Evolutionary conservation across 2,888 invertebrate genomes (phyloP), one percentile per base, ranked within the genome.

Genomic region (Xanthia togata): DNA sequence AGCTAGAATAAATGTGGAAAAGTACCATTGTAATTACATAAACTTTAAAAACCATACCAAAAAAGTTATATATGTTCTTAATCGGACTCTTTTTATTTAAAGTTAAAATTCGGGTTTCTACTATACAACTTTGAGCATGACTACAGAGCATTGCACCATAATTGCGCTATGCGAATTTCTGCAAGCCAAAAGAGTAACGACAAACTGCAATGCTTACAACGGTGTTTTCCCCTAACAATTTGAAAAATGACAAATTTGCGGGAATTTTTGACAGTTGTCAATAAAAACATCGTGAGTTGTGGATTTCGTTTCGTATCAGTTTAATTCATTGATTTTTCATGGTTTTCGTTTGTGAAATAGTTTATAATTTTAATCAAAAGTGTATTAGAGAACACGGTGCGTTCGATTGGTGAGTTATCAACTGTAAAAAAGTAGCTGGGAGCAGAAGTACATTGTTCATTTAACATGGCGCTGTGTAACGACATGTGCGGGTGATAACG

Each of bases 181-280:
- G 70, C 73, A 77, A n/a, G 78, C 67, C 57, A 64, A 80, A 82
- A 82, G 81, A 86, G 77, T 78, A 79, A 59, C 53, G 53, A 71
- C 65, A 17, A 44, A 38, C 50, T 64, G 44, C 65, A 77, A 84
- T 86, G 83, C 85, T 82, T 26, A 64, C 62, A 65, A 73, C 70
- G 20, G 14, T 60, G 65, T 57, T 57, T 63, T 65, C 11, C 12
- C 26, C 0, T 26, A 70, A 17, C 68, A 75, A 77, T 85, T 86
- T 82, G 71, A 83, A 90, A 91, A 85, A 89, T 93, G 94, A 94
- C 94, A 95, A 93, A 93, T 91, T 94, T 95, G 95, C 95, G 95
- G 95, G 95, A 95, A 93, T 92, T 93, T 95, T 94, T 95, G 95
- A 95, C 95, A 95, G 93, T 95, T 95, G 94, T 95, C 95, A 95